These are phyloP conservation scores for Prietella phreatophila DNA, from an alignment of 2,113 vertebrate species.

Conservation along the genomic window DNA sequence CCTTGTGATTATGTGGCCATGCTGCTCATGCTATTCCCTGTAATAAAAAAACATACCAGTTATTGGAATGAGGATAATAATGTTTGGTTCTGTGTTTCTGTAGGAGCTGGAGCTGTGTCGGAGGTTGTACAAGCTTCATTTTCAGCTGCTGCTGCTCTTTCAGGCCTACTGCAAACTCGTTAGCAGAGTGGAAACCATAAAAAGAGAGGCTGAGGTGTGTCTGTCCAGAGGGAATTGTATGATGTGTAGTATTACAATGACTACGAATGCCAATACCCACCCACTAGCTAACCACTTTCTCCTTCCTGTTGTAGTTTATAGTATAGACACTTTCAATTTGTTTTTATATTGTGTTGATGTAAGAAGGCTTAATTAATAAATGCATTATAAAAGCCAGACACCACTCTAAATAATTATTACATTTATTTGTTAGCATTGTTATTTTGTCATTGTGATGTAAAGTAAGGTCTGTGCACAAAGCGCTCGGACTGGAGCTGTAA, in stretches of 20 bases:
- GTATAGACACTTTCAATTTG: background rate
- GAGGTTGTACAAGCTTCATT: conserved; percentile 94
- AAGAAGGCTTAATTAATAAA: background rate
- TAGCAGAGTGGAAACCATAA: conserved; percentile 89
- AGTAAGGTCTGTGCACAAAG: background rate
- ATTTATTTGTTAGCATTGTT: background rate
- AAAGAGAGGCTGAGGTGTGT: conserved; percentile 91
- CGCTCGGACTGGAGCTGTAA: conserved; percentile 48
- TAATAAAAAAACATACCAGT: background rate
- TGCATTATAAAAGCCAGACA: background rate
- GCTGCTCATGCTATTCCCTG: background rate
- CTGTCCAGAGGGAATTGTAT: background rate
- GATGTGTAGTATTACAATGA: background rate
- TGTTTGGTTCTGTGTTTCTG: conserved; percentile 40
- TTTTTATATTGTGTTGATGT: background rate
- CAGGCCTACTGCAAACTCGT: conserved; percentile 98
- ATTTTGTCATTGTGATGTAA: background rate
- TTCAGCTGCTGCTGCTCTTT: conserved; percentile 96
- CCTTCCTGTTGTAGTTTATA: background rate
- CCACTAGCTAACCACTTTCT: background rate
- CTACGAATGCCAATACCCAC: background rate
- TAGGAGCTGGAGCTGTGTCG: conserved; percentile 97
- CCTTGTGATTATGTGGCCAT: conserved; percentile 54
- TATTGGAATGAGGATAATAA: background rate
- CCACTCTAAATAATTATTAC: background rate